Percentiles rank a stretch among this genome's conserved stretches.
These are phyloP conservation scores for Petrocephalus schoutedeni DNA, from an alignment of 2,797 vertebrate species.

Conservation along the genomic window DNA sequence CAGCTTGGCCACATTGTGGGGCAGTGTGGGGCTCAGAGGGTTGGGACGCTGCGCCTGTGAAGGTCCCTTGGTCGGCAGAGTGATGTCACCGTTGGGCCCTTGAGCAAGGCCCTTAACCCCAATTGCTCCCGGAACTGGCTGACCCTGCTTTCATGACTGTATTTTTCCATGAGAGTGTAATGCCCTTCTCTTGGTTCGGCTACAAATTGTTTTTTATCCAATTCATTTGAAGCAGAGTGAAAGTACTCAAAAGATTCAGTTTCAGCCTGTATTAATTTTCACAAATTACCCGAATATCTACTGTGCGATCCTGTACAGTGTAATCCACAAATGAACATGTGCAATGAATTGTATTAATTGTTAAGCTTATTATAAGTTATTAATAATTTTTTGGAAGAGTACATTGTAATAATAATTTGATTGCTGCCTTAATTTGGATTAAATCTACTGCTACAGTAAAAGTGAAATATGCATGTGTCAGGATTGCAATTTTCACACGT, in stretches of 20 bases:
- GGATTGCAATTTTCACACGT: not conserved
- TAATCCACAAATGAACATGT: not conserved
- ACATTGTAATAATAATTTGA: not conserved
- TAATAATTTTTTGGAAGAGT: not conserved
- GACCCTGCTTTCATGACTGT: not conserved
- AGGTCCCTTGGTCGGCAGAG: not conserved
- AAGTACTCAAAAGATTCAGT: too few relatives aligned
- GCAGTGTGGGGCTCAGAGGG: not conserved
- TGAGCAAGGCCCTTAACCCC: not conserved
- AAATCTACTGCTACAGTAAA: not conserved
- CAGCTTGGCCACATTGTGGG: not conserved
- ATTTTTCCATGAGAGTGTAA: not conserved
- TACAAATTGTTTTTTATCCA: not conserved
- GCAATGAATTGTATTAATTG: not conserved
- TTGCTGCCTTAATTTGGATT: not conserved
- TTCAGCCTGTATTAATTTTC: not conserved
- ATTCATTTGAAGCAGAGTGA: not conserved
- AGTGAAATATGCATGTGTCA: not conserved
- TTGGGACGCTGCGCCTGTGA: not conserved
- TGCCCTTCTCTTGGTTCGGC: not conserved
- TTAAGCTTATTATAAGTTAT: slow-evolving; percentile 3
- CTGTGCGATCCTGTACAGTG: not conserved
- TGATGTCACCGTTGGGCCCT: not conserved
- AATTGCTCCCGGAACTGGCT: not conserved
- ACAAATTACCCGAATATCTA: not conserved